Evolutionary conservation across 1,140 invertebrate species (phyloP).

Genomic region (Ostrea edulis): DNA sequence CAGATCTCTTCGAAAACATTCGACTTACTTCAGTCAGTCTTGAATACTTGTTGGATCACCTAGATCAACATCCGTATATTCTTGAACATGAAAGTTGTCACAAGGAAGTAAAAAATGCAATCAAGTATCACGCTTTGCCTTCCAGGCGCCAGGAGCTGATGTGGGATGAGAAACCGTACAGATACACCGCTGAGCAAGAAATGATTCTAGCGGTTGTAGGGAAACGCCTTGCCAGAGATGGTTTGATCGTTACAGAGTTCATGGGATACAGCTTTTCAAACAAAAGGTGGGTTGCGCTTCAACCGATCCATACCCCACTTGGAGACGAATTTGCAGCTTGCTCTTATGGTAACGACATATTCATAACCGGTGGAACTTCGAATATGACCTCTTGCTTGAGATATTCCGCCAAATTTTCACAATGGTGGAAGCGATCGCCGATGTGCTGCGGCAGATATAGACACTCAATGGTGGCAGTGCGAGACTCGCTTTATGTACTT

Average conservation of each 20-base stretch:
- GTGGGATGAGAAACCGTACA: conserved; percentile 25
- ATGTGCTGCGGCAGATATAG: conserved; percentile 49
- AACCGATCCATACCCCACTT: conserved; percentile 42
- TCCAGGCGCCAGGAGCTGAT: conserved; percentile 37
- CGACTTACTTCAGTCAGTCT: conserved; percentile 46
- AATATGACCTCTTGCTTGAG: conserved; percentile 42
- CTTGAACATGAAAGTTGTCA: conserved; percentile 9
- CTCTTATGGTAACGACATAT: conserved; percentile 54
- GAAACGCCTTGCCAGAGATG: conserved; percentile 17
- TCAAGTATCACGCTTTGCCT: conserved; percentile 50
- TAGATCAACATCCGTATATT: conserved; percentile 47
- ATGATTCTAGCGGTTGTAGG: conserved; percentile 50
- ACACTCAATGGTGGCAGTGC: conserved; percentile 56
- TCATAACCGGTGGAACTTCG: conserved; percentile 54
- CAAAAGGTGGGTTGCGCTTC: conserved; percentile 52
- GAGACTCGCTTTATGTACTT: conserved; percentile 46
- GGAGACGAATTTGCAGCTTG: conserved; percentile 56
- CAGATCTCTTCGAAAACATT: conserved; percentile 44
- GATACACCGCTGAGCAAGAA: conserved; percentile 39
- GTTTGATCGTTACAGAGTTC: conserved; percentile 38
- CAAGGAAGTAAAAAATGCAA: conserved; percentile 48
- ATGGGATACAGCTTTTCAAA: conserved; percentile 49
- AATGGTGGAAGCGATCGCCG: conserved; percentile 48
- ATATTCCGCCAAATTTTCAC: conserved; percentile 47
- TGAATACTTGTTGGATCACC: conserved; percentile 53